These are phyloP conservation scores for Nettapus auritus DNA, from an alignment of 2,113 vertebrate species.

Conservation along the genomic window DNA sequence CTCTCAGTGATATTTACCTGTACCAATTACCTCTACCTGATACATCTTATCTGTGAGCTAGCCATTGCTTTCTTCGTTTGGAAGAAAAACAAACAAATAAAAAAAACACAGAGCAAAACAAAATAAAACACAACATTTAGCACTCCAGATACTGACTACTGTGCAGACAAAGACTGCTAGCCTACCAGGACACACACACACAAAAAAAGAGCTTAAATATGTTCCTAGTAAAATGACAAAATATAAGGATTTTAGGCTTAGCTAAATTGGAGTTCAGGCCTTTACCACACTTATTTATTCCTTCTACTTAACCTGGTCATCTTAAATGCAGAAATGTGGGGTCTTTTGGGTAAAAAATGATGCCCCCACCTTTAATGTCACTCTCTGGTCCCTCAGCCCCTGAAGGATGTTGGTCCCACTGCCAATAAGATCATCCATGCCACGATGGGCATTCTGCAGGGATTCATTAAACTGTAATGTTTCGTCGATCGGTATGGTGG, in stretches of 20 bases:
- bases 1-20: not conserved
- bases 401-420: slow-evolving; percentile 92
- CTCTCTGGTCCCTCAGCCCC: slow-evolving; percentile 91
- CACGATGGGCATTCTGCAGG: slow-evolving; percentile 91
- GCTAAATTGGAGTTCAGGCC: not conserved
- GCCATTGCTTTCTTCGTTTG: not conserved
- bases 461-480: slow-evolving; percentile 92
- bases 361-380: slow-evolving; percentile 91
- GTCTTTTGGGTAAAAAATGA: slow-evolving; percentile 1
- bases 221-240: not conserved
- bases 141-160: not conserved
- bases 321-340: not conserved
- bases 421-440: slow-evolving; percentile 95
- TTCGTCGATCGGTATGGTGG: slow-evolving; percentile 96
- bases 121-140: not conserved
- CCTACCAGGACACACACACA: not conserved
- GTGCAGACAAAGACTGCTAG: not conserved
- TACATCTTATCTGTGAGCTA: not conserved
- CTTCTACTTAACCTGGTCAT: not conserved
- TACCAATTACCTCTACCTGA: too few species aligned
- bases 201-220: not conserved
- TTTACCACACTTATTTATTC: not conserved
- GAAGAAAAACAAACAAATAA: not conserved
- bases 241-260: not conserved
- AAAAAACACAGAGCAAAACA: not conserved